These are phyloP conservation scores for Epinotia nisella DNA, from an alignment of 2,888 invertebrate species.

Conservation along the genomic window DNA sequence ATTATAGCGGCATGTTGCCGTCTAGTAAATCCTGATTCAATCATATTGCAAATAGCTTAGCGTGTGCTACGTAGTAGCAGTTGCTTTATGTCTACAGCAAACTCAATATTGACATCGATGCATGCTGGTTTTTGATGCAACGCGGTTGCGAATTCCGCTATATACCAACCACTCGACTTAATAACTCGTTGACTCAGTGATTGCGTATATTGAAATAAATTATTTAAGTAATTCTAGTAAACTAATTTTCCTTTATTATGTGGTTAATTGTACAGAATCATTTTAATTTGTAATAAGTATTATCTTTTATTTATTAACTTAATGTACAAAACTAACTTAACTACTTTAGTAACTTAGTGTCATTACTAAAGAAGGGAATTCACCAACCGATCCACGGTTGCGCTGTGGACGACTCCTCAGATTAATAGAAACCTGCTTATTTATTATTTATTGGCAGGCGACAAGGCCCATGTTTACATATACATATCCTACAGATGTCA, in stretches of 20 bases:
- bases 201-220: background rate
- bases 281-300: background rate
- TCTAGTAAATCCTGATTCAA: slow-evolving; percentile 34
- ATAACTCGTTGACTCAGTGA: background rate
- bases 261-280: background rate
- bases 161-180: background rate
- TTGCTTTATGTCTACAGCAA: background rate
- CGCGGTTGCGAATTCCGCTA: too few relatives aligned
- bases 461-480: too few relatives aligned
- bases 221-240: background rate
- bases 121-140: too few relatives aligned
- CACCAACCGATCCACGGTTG: background rate
- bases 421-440: too few relatives aligned
- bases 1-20: slow-evolving; percentile 8
- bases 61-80: background rate
- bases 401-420: background rate
- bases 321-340: too few relatives aligned
- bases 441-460: too few relatives aligned
- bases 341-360: too few relatives aligned
- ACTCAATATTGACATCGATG: slow-evolving; percentile 1
- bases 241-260: background rate
- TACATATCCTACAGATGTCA: too few relatives aligned
- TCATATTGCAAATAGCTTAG: slow-evolving; percentile 30
- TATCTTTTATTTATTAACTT: too few relatives aligned
- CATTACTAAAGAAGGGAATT: too few relatives aligned